Evolutionary conservation across 2,113 vertebrate genomes (phyloP).

Genomic region (Oryzias woworae): DNA sequence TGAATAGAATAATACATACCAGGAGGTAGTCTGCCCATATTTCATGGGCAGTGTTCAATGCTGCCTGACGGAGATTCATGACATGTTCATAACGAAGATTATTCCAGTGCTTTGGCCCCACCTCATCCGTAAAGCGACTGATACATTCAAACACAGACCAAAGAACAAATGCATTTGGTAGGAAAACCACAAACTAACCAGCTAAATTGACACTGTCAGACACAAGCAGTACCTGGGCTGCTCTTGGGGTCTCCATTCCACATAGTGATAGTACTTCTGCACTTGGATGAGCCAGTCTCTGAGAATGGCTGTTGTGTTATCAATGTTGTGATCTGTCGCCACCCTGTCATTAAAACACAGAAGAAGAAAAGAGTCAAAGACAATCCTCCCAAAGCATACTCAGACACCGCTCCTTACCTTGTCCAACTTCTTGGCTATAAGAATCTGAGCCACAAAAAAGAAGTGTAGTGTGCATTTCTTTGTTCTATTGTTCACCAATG

Average conservation of each 20-base stretch:
- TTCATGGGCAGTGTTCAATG: constrained; percentile 82
- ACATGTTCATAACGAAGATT: constrained; percentile 83
- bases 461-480: too few species aligned
- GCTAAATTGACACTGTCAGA: background rate
- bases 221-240: constrained; percentile 75
- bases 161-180: background rate
- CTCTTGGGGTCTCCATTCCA: constrained; percentile 87
- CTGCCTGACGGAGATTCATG: constrained; percentile 88
- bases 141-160: constrained; percentile 26
- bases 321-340: constrained; percentile 87
- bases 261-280: constrained; percentile 85
- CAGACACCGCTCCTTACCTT: too few species aligned
- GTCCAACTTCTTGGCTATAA: too few species aligned
- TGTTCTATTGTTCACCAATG: too few species aligned
- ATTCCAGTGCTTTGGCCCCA: constrained; percentile 88
- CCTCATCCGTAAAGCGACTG: constrained; percentile 80
- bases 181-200: constrained; percentile 2
- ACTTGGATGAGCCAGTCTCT: constrained; percentile 86
- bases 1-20: constrained; percentile 69
- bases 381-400: background rate
- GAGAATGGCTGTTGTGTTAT: constrained; percentile 84
- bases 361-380: background rate
- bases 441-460: too few species aligned
- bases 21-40: constrained; percentile 89
- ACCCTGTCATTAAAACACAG: constrained; percentile 76